A percentile compares a stretch with the other conserved stretches of the same genome.
Evolutionary conservation across 1,140 invertebrate species (phyloP).

Genomic region (Rhysida immarginata): DNA sequence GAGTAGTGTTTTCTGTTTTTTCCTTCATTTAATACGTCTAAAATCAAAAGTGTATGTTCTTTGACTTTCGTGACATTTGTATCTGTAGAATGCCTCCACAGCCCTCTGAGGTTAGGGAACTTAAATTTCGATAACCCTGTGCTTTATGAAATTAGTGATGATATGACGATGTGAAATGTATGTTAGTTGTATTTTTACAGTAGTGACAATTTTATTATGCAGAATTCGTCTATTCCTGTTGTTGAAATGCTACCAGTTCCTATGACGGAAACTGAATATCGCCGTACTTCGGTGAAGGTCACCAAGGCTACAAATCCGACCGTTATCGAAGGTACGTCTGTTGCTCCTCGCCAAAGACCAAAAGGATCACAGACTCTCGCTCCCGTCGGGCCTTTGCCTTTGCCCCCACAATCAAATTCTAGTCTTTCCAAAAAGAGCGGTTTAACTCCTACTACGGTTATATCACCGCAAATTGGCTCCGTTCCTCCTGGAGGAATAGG

Average conservation of each 20-base stretch:
- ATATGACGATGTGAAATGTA: too few relatives aligned
- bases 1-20: too few relatives aligned
- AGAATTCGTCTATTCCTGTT: slow-evolving; percentile 48
- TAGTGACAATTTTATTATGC: too few relatives aligned
- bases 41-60: too few relatives aligned
- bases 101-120: background rate
- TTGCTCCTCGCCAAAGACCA: slow-evolving; percentile 67
- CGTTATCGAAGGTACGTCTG: slow-evolving; percentile 55
- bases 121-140: too few relatives aligned
- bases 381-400: slow-evolving; percentile 21
- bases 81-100: too few relatives aligned
- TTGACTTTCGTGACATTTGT: too few relatives aligned
- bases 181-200: too few relatives aligned
- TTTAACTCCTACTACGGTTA: slow-evolving; percentile 11
- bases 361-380: slow-evolving; percentile 40
- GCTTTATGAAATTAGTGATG: too few relatives aligned
- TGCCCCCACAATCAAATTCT: slow-evolving; percentile 27
- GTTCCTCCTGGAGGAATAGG: too few relatives aligned
- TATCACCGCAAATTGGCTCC: too few relatives aligned
- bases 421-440: slow-evolving; percentile 11
- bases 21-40: too few relatives aligned
- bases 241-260: slow-evolving; percentile 47
- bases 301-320: slow-evolving; percentile 20
- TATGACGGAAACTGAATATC: slow-evolving; percentile 43
- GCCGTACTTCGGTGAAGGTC: background rate